Evolutionary conservation across 2,113 vertebrate species (phyloP), one percentile per base, ranked within the genome.

Genomic region (Arenaria interpres): DNA sequence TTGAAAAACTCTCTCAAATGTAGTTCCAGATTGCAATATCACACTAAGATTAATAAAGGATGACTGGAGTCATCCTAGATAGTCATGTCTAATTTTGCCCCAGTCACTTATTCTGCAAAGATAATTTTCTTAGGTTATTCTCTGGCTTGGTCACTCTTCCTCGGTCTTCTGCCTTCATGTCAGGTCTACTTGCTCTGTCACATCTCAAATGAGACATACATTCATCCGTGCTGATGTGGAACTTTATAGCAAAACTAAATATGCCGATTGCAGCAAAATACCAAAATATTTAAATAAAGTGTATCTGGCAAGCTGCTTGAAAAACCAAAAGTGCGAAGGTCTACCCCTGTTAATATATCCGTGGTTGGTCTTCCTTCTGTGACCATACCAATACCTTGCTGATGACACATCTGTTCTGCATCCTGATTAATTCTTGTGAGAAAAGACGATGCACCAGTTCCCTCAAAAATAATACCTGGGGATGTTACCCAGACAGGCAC

Each of bases 311-410:
- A 45, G 14, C 9, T 2, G 1, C 17, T 54, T 75, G 8, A 22
- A 75, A 60, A 75, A 23, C 1, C 9, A 10, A 10, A 89, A 60
- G 15, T 66, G 13, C 16, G 3, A 27, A 68, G 4, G 4, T 79
- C 43, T 75, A 7, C 24, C 13, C 46, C 8, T 39, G 19, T 71
- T 71, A 59, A 32, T 63, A 68, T n/a, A 28, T 45, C 21, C 15
- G 0, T n/a, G 6, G 22, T 6, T 77, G 41, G 10, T 87, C 13
- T 60, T 83, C n/a, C n/a, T 32, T 60, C 23, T 1, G 0, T 87
- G 35, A 17, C 20, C 9, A 7, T 73, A 33, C 35, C 16, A 27
- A 24, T 69, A 24, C 18, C 11, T 80, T 39, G 35, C 20, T 77
- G 43, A 35, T 68, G 43, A 6, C 35, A 14, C 10, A 25, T 68